Conservation (phyloP, 1,140 invertebrate species). For the Matsumurasca onukii region DNA sequence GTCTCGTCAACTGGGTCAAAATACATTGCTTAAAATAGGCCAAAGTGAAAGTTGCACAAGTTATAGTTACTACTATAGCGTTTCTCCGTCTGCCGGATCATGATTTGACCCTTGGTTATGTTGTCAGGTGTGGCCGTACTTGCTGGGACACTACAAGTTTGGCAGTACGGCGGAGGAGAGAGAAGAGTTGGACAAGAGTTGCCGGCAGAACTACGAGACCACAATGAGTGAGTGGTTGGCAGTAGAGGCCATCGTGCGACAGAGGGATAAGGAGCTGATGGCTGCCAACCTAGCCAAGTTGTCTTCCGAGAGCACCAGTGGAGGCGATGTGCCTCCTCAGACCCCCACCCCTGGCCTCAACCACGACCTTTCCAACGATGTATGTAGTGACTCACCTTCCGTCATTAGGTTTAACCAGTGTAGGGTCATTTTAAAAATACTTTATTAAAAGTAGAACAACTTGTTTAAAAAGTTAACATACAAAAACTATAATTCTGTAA, state of each 20-base stretch:
- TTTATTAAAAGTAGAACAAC: too few species aligned
- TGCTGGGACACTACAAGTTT: constrained; percentile 85
- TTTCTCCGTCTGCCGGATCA: too few species aligned
- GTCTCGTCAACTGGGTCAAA: too few species aligned
- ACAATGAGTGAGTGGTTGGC: constrained; percentile 94
- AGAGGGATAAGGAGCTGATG: constrained; percentile 73
- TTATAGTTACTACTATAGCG: too few species aligned
- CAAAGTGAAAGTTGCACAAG: too few species aligned
- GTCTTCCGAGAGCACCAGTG: constrained; percentile 56
- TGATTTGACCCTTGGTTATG: background rate
- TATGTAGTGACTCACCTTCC: too few species aligned
- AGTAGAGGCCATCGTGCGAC: constrained; percentile 87
- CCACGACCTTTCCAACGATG: constrained; percentile 58
- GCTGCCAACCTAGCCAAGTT: constrained; percentile 60
- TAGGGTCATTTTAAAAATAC: too few species aligned
- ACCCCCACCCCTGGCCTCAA: constrained; percentile 42
- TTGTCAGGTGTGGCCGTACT: constrained; percentile 81
- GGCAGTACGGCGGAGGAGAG: constrained; percentile 70
- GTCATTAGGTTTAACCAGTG: too few species aligned
- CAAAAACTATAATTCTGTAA: too few species aligned
- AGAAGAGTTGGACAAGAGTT: constrained; percentile 62
- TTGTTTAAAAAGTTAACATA: too few species aligned
- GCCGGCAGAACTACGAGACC: constrained; percentile 77
- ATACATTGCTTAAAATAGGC: too few species aligned
- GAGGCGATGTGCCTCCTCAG: constrained; percentile 40